Conservation (phyloP, 1,140 invertebrate species). For the Drosophila ironensis region DNA sequence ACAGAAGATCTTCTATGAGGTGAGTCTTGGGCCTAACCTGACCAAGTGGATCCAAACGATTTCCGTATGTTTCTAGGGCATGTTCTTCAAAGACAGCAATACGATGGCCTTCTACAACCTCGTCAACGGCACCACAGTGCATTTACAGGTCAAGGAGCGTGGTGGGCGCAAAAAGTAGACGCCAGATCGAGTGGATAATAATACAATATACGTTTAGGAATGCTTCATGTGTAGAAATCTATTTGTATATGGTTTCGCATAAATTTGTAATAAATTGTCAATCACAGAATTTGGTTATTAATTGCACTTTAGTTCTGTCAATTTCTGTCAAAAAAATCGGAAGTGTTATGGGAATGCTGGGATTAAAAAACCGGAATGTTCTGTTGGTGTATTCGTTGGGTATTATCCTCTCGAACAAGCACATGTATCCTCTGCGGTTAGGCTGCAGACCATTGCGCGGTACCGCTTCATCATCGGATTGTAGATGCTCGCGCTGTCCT, state of each 20-base stretch:
- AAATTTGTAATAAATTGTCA: constrained; percentile 69
- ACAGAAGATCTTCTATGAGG: constrained; percentile 88
- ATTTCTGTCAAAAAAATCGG: constrained; percentile 32
- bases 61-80: constrained; percentile 87
- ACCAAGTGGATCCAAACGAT: not conserved
- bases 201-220: constrained; percentile 5
- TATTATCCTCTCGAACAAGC: constrained; percentile 1
- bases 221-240: constrained; percentile 45
- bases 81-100: constrained; percentile 99
- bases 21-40: not conserved
- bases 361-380: constrained; percentile 20
- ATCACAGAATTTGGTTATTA: constrained; percentile 71
- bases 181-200: not conserved
- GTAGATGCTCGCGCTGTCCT: constrained; percentile 86
- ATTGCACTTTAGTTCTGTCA: constrained; percentile 67
- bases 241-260: constrained; percentile 59
- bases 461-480: constrained; percentile 85
- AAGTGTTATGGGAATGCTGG: constrained; percentile 28
- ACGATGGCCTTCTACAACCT: constrained; percentile 98
- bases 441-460: constrained; percentile 81
- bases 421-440: constrained; percentile 8
- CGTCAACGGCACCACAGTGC: constrained; percentile 90
- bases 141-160: constrained; percentile 97
- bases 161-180: constrained; percentile 98
- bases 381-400: not conserved